A percentile compares a stretch with the other conserved stretches of the same genome.
These are phyloP conservation scores for Xiphophorus couchianus DNA, from an alignment of 2,113 vertebrate species.

Conservation along the genomic window DNA sequence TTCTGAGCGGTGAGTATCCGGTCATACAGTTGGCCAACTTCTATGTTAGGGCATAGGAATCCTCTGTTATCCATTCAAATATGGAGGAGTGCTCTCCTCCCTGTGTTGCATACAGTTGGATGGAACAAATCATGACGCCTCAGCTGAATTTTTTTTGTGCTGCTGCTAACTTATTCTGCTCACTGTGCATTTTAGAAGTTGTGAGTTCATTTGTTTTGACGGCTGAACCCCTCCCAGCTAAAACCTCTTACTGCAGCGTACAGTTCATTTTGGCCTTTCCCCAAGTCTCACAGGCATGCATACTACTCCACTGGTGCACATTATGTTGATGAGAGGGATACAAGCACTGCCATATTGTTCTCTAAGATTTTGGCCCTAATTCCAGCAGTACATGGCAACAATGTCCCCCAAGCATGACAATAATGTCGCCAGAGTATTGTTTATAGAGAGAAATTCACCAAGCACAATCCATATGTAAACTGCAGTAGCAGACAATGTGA, in stretches of 20 bases:
- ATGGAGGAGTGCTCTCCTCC: neutral
- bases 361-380: slow-evolving; percentile 59
- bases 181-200: slow-evolving; percentile 45
- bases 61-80: slow-evolving; percentile 9
- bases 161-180: slow-evolving; percentile 46
- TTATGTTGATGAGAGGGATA: slow-evolving; percentile 56
- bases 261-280: slow-evolving; percentile 56
- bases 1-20: neutral
- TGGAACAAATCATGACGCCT: slow-evolving; percentile 25
- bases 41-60: neutral
- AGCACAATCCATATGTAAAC: slow-evolving; percentile 60
- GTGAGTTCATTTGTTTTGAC: slow-evolving; percentile 56
- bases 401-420: slow-evolving; percentile 42
- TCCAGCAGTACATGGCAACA: slow-evolving; percentile 46
- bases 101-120: slow-evolving; percentile 7
- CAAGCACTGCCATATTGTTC: slow-evolving; percentile 63
- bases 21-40: neutral
- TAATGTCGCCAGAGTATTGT: slow-evolving; percentile 60
- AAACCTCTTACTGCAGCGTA: slow-evolving; percentile 48
- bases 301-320: slow-evolving; percentile 56
- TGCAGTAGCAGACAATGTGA: slow-evolving; percentile 38
- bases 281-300: slow-evolving; percentile 46
- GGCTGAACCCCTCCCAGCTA: slow-evolving; percentile 36
- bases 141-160: slow-evolving; percentile 21
- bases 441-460: slow-evolving; percentile 44